Conservation (phyloP, 2,797 vertebrate genomes). For the Hypotaenidia okinawae region DNA sequence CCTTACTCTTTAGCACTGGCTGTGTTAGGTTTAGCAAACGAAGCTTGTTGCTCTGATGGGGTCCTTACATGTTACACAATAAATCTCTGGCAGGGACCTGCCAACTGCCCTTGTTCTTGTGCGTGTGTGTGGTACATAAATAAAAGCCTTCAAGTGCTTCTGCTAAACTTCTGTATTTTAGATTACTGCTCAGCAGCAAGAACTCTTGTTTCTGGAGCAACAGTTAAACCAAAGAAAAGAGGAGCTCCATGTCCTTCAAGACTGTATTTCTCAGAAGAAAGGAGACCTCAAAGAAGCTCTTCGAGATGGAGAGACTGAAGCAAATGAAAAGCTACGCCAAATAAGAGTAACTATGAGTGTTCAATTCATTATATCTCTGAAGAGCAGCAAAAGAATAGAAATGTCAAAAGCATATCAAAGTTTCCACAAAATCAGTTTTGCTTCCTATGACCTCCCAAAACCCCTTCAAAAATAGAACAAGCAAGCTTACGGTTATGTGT, state of each 20-base stretch:
- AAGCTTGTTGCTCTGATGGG: neutral
- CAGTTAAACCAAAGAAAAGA: constrained; percentile 75
- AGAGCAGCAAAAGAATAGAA: neutral
- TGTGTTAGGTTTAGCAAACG: neutral
- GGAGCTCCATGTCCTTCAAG: constrained; percentile 78
- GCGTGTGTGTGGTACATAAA: neutral
- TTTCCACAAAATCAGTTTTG: neutral
- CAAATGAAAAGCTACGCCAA: constrained; percentile 74
- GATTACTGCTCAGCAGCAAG: constrained; percentile 76
- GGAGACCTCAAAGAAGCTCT: constrained; percentile 78
- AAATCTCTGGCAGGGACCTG: neutral
- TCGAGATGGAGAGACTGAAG: constrained; percentile 79
- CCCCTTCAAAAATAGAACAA: neutral
- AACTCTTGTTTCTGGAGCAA: constrained; percentile 75
- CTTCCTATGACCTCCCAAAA: neutral
- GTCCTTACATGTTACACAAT: rapidly evolving
- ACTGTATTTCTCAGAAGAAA: constrained; percentile 75
- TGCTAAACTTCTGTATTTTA: constrained; percentile 28
- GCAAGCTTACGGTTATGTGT: neutral
- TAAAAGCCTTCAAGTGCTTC: neutral
- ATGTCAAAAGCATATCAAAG: neutral
- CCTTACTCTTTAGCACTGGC: neutral
- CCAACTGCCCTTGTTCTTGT: neutral
- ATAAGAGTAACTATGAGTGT: constrained; percentile 73
- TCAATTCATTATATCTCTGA: neutral